phyloP scores from a whole-genome alignment of 2,113 vertebrate genomes.

The Micronycteris hirsuta region DNA sequence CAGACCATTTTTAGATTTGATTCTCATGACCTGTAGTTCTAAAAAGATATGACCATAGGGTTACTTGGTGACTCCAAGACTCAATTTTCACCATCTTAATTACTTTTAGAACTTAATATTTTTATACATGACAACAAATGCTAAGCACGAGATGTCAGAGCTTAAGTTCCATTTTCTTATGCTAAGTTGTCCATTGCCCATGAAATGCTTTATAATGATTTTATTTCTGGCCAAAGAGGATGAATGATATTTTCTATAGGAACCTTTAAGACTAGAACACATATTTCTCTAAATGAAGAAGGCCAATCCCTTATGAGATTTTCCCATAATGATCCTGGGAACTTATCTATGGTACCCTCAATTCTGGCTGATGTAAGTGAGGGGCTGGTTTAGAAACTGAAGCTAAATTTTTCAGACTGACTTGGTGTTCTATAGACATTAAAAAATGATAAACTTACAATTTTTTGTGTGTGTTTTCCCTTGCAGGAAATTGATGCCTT shows the following conservation, averaged over 20 bases:
- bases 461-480: constrained; percentile 42
- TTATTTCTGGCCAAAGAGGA: background rate
- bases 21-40: background rate
- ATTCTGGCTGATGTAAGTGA: background rate
- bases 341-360: background rate
- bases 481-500: constrained; percentile 62
- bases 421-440: constrained; percentile 9
- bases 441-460: constrained; percentile 15
- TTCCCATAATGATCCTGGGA: background rate
- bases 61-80: background rate
- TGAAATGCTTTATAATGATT: background rate
- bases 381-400: constrained; percentile 18
- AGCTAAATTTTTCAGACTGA: constrained; percentile 22
- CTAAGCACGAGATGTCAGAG: background rate
- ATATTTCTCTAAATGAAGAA: background rate
- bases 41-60: background rate
- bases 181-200: background rate
- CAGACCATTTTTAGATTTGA: background rate
- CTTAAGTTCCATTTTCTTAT: background rate
- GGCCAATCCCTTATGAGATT: background rate
- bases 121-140: background rate
- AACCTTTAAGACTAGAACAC: constrained; percentile 3
- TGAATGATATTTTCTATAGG: background rate
- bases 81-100: background rate
- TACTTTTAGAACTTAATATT: background rate